phyloP scores from a whole-genome alignment of 2,888 invertebrate genomes.

The Zaprionus lineosus region DNA sequence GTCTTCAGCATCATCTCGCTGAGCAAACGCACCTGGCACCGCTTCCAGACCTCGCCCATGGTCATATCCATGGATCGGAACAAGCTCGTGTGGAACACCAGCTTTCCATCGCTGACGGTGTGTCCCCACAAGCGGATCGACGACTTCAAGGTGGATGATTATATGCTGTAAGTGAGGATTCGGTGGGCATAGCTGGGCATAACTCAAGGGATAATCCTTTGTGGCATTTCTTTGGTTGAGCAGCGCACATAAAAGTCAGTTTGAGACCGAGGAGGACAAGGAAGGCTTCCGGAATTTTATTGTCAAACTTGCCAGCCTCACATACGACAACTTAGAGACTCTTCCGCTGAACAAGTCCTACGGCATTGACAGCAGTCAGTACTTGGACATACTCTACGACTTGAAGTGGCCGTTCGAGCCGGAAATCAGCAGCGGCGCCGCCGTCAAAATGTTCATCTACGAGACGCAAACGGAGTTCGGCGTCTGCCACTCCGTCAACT shows the following conservation, averaged over 20 bases:
- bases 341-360: constrained; percentile 84
- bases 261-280: constrained; percentile 83
- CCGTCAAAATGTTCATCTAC: constrained; percentile 84
- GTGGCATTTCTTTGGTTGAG: not conserved
- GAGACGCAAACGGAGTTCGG: constrained; percentile 88
- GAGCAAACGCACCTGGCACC: constrained; percentile 86
- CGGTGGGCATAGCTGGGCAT: no score
- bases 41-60: constrained; percentile 88
- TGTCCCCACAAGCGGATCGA: constrained; percentile 86
- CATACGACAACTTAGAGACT: constrained; percentile 85
- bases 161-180: constrained; percentile 84
- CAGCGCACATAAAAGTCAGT: constrained; percentile 66
- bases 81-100: constrained; percentile 88
- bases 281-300: constrained; percentile 85
- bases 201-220: no score
- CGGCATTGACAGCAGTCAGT: constrained; percentile 84
- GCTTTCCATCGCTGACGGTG: constrained; percentile 87
- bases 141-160: constrained; percentile 84
- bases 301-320: constrained; percentile 84
- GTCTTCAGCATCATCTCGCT: constrained; percentile 85
- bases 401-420: constrained; percentile 84
- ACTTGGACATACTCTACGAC: constrained; percentile 84
- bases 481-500: constrained; percentile 88
- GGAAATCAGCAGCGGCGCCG: constrained; percentile 85
- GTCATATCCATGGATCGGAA: constrained; percentile 90